Conservation (phyloP, 2,113 vertebrate species). For the Odocoileus virginianus region DNA sequence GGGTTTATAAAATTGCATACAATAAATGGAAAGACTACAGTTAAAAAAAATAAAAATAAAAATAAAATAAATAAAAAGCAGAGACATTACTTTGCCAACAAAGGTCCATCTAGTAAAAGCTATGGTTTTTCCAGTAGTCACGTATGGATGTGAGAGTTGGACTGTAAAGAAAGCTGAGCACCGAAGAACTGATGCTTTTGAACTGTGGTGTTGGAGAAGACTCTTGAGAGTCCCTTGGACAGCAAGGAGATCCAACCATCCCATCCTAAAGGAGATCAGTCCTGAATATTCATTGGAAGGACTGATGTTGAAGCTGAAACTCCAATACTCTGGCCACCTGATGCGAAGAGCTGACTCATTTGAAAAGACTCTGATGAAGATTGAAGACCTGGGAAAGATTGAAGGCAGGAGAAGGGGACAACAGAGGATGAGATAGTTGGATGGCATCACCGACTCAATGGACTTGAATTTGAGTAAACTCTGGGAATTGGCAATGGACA, state of each 20-base stretch:
- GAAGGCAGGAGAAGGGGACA: neutral
- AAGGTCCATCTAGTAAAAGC: neutral
- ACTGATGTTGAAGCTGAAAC: neutral
- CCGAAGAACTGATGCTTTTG: neutral
- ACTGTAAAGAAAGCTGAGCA: neutral
- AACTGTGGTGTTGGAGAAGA: neutral
- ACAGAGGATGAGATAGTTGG: neutral
- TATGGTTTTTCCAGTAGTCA: neutral
- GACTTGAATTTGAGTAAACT: neutral
- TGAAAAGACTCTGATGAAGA: too few species aligned
- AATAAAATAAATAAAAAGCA: neutral
- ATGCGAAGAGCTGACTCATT: neutral
- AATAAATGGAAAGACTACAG: too few species aligned
- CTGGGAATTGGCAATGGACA: too few species aligned
- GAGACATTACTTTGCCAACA: neutral
- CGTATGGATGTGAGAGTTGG: neutral
- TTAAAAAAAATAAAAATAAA: too few species aligned
- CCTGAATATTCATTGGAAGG: neutral
- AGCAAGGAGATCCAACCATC: neutral
- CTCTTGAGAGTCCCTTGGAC: neutral
- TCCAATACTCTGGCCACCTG: neutral
- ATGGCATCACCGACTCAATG: neutral
- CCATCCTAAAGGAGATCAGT: neutral
- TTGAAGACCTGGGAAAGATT: neutral
- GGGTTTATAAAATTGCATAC: too few species aligned